Conservation (phyloP, 2,113 vertebrate species). For the Gymnogyps californianus region DNA sequence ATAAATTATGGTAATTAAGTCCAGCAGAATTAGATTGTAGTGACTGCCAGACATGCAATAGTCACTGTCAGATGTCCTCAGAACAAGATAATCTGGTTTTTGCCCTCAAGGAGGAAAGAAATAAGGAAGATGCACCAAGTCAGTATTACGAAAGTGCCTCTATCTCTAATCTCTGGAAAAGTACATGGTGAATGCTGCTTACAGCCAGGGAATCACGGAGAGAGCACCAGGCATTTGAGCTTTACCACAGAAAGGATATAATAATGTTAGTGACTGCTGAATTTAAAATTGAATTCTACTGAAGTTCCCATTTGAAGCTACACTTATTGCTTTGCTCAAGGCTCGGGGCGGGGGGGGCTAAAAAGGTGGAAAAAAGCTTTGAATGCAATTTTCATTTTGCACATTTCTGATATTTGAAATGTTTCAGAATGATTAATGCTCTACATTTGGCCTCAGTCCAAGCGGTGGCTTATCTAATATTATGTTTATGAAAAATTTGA, state of each 20-base stretch:
- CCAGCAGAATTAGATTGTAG: slow-evolving; percentile 39
- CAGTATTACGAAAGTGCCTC: not conserved
- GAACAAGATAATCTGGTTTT: slow-evolving; percentile 24
- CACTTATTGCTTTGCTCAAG: not conserved
- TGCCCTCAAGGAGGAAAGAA: slow-evolving; percentile 3
- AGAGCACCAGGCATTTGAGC: not conserved
- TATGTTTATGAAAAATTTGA: not conserved
- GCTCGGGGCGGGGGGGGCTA: not conserved
- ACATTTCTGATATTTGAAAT: not conserved
- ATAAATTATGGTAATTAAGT: slow-evolving; percentile 54
- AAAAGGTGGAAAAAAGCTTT: not conserved
- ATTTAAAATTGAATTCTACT: slow-evolving; percentile 15
- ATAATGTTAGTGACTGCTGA: not conserved
- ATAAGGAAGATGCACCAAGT: slow-evolving; percentile 4
- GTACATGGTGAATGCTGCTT: not conserved
- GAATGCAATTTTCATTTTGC: not conserved
- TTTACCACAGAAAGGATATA: not conserved
- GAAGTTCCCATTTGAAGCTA: not conserved
- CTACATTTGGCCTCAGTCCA: not conserved
- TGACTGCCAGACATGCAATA: slow-evolving; percentile 32
- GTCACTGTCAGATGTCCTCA: slow-evolving; percentile 32
- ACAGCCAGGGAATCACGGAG: not conserved
- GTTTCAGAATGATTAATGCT: not conserved
- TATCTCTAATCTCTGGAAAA: slow-evolving; percentile 9
- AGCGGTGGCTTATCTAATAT: not conserved